Percentiles rank a stretch among this genome's conserved stretches.
These are phyloP conservation scores for Chrysaora quinquecirrha DNA, from an alignment of 30 jellyfish, hydroid and myxozoan genomes.

Conservation along the genomic window DNA sequence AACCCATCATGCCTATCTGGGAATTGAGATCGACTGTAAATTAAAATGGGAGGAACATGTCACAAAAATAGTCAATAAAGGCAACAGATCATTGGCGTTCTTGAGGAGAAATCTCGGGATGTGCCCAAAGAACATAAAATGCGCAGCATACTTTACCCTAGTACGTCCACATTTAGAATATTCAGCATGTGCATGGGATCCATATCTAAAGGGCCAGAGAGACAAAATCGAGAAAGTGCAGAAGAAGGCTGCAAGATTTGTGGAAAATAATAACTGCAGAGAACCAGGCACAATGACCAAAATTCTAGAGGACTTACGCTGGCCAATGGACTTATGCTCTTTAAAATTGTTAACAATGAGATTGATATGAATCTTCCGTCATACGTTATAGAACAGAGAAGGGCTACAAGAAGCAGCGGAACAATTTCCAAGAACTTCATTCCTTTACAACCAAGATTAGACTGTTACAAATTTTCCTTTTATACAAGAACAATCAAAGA, in stretches of 20 bases:
- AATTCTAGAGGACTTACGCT: conserved; percentile 58
- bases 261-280: conserved; percentile 45
- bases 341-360: conserved; percentile 36
- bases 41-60: conserved; percentile 29
- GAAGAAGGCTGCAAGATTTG: conserved; percentile 54
- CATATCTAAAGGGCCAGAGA: conserved; percentile 55
- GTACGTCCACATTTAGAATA: conserved; percentile 70
- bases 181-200: conserved; percentile 75
- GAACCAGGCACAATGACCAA: conserved; percentile 64
- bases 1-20: conserved; percentile 67
- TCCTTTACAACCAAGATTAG: conserved; percentile 50
- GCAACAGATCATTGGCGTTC: conserved; percentile 46
- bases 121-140: conserved; percentile 69
- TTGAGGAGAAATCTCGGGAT: conserved; percentile 64
- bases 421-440: conserved; percentile 49
- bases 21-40: conserved; percentile 50
- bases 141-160: conserved; percentile 72
- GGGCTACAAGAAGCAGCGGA: conserved; percentile 72
- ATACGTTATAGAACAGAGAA: conserved; percentile 45
- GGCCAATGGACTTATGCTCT: conserved; percentile 50
- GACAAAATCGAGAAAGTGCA: conserved; percentile 55
- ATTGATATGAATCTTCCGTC: conserved; percentile 42
- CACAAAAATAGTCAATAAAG: conserved; percentile 23
- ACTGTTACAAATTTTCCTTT: conserved; percentile 63
- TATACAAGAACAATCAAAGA: conserved; percentile 51